phyloP scores from a whole-genome alignment of 1,140 invertebrate genomes.

The Homarus americanus region DNA sequence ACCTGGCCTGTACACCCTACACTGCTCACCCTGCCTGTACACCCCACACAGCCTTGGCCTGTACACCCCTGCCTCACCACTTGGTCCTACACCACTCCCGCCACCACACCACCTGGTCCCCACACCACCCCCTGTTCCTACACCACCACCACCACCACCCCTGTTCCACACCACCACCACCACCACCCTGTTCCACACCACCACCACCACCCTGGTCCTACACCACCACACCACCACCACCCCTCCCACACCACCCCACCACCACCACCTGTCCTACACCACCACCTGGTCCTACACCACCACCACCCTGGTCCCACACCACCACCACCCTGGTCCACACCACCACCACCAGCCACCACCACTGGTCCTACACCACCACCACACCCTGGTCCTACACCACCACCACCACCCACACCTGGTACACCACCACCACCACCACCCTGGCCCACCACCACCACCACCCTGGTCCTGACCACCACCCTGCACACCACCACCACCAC shows the following conservation, averaged over 20 bases:
- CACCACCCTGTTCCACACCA: no score
- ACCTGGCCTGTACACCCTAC: no score
- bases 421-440: neutral
- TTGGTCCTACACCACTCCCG: neutral
- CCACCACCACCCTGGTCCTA: neutral
- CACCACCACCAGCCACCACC: neutral
- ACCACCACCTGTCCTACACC: neutral
- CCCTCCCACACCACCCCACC: neutral
- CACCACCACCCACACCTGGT: neutral
- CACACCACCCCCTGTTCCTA: no score
- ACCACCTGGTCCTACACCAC: neutral
- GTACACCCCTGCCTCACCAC: neutral
- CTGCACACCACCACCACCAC: neutral
- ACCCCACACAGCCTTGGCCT: neutral
- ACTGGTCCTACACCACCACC: neutral
- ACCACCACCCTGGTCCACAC: no score
- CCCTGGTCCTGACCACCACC: no score
- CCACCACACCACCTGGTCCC: neutral
- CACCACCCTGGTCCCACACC: neutral
- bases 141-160: no score
- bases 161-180: no score
- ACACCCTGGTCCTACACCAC: neutral
- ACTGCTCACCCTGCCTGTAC: no score
- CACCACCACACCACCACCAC: neutral
- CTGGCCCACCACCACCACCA: neutral